Evolutionary conservation across 2,888 invertebrate genomes (phyloP).

Genomic region (Ophion ellenae): DNA sequence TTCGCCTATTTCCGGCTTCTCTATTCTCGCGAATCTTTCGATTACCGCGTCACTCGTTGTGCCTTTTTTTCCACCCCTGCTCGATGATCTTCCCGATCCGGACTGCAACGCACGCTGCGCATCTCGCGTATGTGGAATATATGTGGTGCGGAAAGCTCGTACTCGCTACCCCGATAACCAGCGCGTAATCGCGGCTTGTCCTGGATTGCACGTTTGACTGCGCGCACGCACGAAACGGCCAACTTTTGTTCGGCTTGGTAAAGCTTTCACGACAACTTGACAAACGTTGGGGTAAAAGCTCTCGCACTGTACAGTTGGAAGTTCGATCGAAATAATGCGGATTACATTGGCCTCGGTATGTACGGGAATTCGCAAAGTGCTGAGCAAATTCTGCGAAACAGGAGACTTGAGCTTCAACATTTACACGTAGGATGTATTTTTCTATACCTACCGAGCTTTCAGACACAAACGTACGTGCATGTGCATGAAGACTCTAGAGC

Average conservation of each 20-base stretch:
- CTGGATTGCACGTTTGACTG: too few species aligned
- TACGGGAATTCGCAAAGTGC: constrained; percentile 10
- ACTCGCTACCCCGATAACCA: background rate
- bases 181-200: too few species aligned
- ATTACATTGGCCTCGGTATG: constrained; percentile 26
- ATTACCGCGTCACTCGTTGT: constrained; percentile 38
- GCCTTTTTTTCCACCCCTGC: constrained; percentile 33
- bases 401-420: constrained; percentile 43
- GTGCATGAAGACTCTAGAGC: constrained; percentile 5
- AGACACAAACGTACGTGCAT: background rate
- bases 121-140: background rate
- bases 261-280: constrained; percentile 6
- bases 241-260: constrained; percentile 18
- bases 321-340: constrained; percentile 24
- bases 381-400: constrained; percentile 49
- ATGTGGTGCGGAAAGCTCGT: background rate
- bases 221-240: background rate
- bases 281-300: background rate
- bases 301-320: background rate
- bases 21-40: constrained; percentile 11
- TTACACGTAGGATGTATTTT: constrained; percentile 19
- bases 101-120: constrained; percentile 4
- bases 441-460: constrained; percentile 28
- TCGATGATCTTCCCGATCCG: constrained; percentile 41
- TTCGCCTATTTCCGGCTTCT: background rate